Percentiles rank a stretch among this genome's conserved stretches.
These are phyloP conservation scores for Ischnura elegans DNA, from an alignment of 2,888 invertebrate species.

Conservation along the genomic window DNA sequence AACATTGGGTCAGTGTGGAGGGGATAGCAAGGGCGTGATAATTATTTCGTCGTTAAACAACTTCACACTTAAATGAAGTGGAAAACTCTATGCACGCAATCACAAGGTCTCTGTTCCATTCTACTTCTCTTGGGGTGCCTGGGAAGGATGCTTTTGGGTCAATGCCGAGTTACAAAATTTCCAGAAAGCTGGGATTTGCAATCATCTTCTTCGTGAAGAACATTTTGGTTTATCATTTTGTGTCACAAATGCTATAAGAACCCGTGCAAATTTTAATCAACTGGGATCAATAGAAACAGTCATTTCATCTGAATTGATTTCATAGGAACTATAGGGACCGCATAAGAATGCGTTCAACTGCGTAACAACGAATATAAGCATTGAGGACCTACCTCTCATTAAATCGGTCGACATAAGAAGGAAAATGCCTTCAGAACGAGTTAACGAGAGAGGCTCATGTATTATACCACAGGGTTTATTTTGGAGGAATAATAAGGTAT, in stretches of 20 bases:
- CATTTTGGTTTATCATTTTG: neutral
- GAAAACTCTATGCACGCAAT: neutral
- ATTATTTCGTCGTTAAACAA: neutral
- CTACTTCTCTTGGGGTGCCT: slow-evolving; percentile 8
- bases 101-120: slow-evolving; percentile 17
- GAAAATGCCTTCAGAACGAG: too few relatives aligned
- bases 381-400: too few relatives aligned
- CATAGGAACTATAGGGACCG: too few relatives aligned
- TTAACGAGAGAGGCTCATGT: too few relatives aligned
- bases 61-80: slow-evolving; percentile 6
- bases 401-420: too few relatives aligned
- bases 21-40: neutral
- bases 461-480: too few relatives aligned
- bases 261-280: too few relatives aligned
- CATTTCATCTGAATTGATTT: too few relatives aligned
- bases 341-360: too few relatives aligned
- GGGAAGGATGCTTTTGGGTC: slow-evolving; percentile 1
- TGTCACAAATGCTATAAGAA: neutral
- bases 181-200: neutral
- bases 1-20: neutral
- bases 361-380: too few relatives aligned
- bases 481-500: too few relatives aligned
- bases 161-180: slow-evolving; percentile 1
- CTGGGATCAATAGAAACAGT: too few relatives aligned
- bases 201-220: neutral